Evolutionary conservation across 2,888 invertebrate genomes (phyloP), one percentile per base, ranked within the genome.

Genomic region (Girardia tigrina): DNA sequence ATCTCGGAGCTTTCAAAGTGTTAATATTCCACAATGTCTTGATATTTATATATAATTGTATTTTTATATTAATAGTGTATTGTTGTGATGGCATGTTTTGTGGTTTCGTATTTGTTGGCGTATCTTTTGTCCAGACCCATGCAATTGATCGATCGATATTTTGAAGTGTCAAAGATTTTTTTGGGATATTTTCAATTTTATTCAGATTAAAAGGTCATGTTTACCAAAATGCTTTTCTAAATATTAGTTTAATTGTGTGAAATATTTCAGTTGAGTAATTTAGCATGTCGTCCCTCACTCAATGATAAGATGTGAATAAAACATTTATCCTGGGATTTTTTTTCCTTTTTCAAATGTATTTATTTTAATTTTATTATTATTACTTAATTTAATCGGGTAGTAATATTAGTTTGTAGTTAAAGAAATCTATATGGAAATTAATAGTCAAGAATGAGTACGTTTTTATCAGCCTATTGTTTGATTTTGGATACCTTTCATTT

Each of bases 1-100:
- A 56, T 56, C 56, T 56, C n/a, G 56, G 56, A 56, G 56, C 56
- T 56, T 56, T 56, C 56, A 56, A 56, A 56, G 56, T n/a, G 56
- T 56, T 56, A 56, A 56, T 56, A 56, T 56, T 56, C 56, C 56
- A 56, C 56, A 56, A 56, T 56, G 56, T 56, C 56, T 56, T 56
- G 56, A 56, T 56, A 56, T 56, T 56, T 56, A 56, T 56, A 56
- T 56, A 56, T n/a, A 56, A 56, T 12, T 56, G 56, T 56, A 56
- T 56, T 56, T 56, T 56, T 56, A n/a, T 56, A 56, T n/a, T 56
- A 56, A 20, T 56, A 36, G 23, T 56, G 23, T 20, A 56, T 23
- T 56, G 2, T 23, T 23, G n/a, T 56, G 56, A 20, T 56, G n/a
- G n/a, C n/a, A 20, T 56, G 56, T 56, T 56, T 56, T 56, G n/a